A percentile compares a stretch with the other conserved stretches of the same genome.
Conservation (phyloP, 1,140 invertebrate species). For the Drosophila repletoides region DNA sequence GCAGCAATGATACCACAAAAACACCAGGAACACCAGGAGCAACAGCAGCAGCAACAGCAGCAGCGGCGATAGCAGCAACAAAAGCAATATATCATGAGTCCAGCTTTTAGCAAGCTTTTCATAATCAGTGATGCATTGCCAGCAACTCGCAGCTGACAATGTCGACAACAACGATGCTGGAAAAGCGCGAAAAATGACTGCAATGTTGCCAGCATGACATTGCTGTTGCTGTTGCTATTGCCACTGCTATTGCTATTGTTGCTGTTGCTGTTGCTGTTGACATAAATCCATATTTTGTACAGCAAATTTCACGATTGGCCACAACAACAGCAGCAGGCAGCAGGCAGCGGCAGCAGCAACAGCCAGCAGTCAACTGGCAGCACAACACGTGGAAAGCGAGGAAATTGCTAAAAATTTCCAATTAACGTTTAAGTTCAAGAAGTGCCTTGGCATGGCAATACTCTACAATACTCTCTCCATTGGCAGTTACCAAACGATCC, state of each 20-base stretch:
- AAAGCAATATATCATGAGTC: constrained; percentile 75
- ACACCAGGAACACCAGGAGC: constrained; percentile 23
- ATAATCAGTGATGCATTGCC: constrained; percentile 80
- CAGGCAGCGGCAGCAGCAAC: constrained; percentile 7
- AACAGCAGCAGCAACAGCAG: neutral
- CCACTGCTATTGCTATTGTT: constrained; percentile 19
- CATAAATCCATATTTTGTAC: constrained; percentile 77
- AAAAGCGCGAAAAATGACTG: constrained; percentile 51
- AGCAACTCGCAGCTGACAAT: constrained; percentile 60
- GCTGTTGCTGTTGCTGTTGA: constrained; percentile 46
- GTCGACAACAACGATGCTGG: constrained; percentile 33
- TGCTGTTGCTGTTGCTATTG: constrained; percentile 34
- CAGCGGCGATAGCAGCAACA: constrained; percentile 28
- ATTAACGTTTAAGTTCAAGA: constrained; percentile 70
- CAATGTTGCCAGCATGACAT: constrained; percentile 47
- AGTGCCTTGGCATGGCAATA: constrained; percentile 3
- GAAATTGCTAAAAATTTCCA: constrained; percentile 76
- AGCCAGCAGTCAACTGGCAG: neutral
- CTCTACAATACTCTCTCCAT: too few relatives aligned
- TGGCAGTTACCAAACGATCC: neutral
- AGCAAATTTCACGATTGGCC: constrained; percentile 73
- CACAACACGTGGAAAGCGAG: constrained; percentile 43
- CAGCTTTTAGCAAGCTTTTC: constrained; percentile 80
- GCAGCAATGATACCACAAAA: constrained; percentile 68
- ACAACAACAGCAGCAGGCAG: constrained; percentile 20